phyloP scores from a whole-genome alignment of 2,888 invertebrate genomes.

The Xestia xanthographa region DNA sequence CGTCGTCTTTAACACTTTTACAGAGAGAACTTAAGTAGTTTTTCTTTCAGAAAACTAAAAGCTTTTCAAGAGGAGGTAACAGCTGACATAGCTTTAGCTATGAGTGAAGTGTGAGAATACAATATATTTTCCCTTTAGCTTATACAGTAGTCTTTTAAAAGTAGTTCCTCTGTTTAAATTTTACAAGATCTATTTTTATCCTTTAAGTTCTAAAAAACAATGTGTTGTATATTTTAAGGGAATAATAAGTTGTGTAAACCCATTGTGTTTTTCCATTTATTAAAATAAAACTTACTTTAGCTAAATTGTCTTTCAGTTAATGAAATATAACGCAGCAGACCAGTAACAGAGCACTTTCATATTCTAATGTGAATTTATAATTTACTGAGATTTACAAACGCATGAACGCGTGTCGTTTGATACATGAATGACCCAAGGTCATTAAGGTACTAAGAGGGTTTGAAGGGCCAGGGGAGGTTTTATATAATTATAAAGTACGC shows the following conservation, averaged over 20 bases:
- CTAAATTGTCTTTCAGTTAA: not conserved
- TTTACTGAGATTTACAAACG: not conserved
- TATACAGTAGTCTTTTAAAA: not conserved
- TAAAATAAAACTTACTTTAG: not conserved
- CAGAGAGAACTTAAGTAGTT: conserved; percentile 4
- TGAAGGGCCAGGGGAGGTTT: no score
- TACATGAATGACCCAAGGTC: not conserved
- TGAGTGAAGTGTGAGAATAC: conserved; percentile 11
- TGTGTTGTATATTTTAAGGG: not conserved
- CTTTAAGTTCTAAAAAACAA: not conserved
- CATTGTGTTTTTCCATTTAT: not conserved
- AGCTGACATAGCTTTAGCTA: not conserved
- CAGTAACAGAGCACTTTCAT: not conserved
- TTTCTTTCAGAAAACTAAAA: conserved; percentile 47
- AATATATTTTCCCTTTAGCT: not conserved
- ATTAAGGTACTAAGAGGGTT: no score
- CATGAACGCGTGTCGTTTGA: not conserved
- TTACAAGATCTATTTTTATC: not conserved
- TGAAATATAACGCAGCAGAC: not conserved
- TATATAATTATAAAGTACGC: not conserved
- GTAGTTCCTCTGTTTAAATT: not conserved
- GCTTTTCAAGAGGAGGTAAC: conserved; percentile 32
- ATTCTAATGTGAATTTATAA: not conserved
- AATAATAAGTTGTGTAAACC: not conserved
- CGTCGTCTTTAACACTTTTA: not conserved